Evolutionary conservation across 2,113 vertebrate genomes (phyloP).

Genomic region (Hucho hucho): DNA sequence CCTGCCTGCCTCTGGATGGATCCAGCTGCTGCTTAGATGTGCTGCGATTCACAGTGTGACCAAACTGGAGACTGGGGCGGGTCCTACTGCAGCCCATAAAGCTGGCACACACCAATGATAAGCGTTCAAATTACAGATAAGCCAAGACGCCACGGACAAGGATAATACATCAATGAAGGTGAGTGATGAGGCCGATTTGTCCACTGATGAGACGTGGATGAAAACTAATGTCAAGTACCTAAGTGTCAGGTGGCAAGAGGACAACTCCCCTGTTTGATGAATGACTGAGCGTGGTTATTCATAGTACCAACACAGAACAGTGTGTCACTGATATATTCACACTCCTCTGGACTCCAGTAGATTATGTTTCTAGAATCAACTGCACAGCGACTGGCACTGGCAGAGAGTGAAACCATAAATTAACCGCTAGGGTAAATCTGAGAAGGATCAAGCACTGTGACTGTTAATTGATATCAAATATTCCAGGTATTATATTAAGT

Average conservation of each 20-base stretch:
- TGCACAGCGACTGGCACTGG: too few species aligned
- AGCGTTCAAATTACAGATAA: conserved; percentile 44
- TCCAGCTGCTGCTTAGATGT: too few species aligned
- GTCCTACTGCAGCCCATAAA: too few species aligned
- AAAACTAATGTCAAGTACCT: conserved; percentile 17
- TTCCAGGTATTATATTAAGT: not conserved
- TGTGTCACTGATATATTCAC: too few species aligned
- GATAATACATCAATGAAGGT: conserved; percentile 23
- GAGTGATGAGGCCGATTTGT: conserved; percentile 44
- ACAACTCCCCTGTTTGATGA: conserved; percentile 13
- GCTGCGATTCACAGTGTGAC: too few species aligned
- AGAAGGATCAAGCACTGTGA: too few species aligned
- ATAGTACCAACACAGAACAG: not conserved
- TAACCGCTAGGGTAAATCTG: too few species aligned
- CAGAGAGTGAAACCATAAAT: too few species aligned
- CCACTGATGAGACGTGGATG: conserved; percentile 27
- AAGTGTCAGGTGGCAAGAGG: conserved; percentile 14
- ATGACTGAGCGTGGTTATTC: conserved; percentile 18
- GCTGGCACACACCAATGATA: conserved; percentile 27
- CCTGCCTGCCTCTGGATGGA: too few species aligned
- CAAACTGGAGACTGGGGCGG: too few species aligned
- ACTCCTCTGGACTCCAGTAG: too few species aligned
- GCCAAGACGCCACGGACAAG: conserved; percentile 26
- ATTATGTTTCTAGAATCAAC: too few species aligned
- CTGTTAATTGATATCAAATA: conserved; percentile 10